Evolutionary conservation across 2,113 vertebrate genomes (phyloP), one percentile per base, ranked within the genome.

Genomic region (Perccottus glenii): DNA sequence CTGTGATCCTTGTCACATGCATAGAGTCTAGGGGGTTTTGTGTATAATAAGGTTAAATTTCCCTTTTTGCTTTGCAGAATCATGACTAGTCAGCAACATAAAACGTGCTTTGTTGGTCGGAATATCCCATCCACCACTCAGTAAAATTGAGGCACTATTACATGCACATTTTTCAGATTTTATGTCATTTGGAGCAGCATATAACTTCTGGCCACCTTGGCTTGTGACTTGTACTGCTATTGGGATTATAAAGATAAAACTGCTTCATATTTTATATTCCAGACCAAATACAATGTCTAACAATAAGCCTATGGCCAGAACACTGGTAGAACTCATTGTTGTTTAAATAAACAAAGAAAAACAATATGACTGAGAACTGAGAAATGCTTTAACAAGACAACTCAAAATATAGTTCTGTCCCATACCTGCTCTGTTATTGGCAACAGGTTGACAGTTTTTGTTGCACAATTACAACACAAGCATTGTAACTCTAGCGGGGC

Each of bases 1-100:
- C 70, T 60, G 76, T 87, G 86, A 89, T 85, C 78, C 86, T 36
- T 40, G 40, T 91, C 90, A 88, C 88, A 87, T 90, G 88, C 59
- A 19, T 16, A 56, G 14, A 47, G 62, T 77, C 75, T 62, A 60
- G 70, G 62, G 60, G 73, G 60, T 51, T 64, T 60, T 60, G 60
- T 67, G 56, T 45, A 68, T 53, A 78, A 65, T 60, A 44, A 63
- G 32, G 32, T 51, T 46, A 77, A 83, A 68, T 61, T 12, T n/a
- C 56, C 12, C n/a, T 58, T 15, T 57, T 19, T 59, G 32, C 58
- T 53, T 64, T 56, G 71, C 61, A 48, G 75, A 74, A 73, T 74
- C 56, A 64, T 68, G 71, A 78, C 51, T 14, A 71, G 62, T 38
- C 7, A 40, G 38, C 8, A 6, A 40, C 19, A 27, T 27, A 27